Evolutionary conservation across 2,888 invertebrate genomes (phyloP), one percentile per base, ranked within the genome.

Genomic region (Cephus runcator): DNA sequence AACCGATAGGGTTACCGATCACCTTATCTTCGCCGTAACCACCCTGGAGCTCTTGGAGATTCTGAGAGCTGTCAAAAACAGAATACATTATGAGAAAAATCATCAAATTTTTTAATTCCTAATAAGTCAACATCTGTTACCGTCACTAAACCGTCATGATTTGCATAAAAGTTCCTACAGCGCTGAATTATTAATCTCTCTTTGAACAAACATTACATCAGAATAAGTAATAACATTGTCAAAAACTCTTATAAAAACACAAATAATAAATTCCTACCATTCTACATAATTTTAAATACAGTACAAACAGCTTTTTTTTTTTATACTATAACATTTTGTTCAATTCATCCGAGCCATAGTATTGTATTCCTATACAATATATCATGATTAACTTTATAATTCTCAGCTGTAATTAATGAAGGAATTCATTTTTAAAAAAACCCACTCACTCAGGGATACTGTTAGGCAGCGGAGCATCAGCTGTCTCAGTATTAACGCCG

Each of bases 1-100:
- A 97, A 31, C 99, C 99, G 81, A 99, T 98, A 3, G 99, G 99
- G 92, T 99, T 98, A 15, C 97, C 97, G 92, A 96, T 95, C 80
- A 96, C 94, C 90, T 96, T 97, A 87, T 97, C 97, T 84, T 97
- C 96, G 86, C 89, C 90, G 76, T 89, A 90, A 71, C 85, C 84
- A 31, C 87, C 83, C 83, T 89, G 86, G 40, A 89, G 79, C 73
- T 91, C 90, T 89, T 88, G 90, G 30, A 89, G 93, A 86, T 87
- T 91, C 82, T 90, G 91, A 11, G 89, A 85, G 94, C 90, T 89
- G 79, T 23, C 56, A 56, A 56, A 56, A 23, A 23, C 6, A 56
- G 2, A 56, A 56, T 56, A 56, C 2, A 56, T 56, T 15, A 56
- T 56, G 56, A 56, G 56, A 56, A 56, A 9, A 56, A 56, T 56